Conservation (phyloP, 2,113 vertebrate genomes). For the Theristicus caerulescens region DNA sequence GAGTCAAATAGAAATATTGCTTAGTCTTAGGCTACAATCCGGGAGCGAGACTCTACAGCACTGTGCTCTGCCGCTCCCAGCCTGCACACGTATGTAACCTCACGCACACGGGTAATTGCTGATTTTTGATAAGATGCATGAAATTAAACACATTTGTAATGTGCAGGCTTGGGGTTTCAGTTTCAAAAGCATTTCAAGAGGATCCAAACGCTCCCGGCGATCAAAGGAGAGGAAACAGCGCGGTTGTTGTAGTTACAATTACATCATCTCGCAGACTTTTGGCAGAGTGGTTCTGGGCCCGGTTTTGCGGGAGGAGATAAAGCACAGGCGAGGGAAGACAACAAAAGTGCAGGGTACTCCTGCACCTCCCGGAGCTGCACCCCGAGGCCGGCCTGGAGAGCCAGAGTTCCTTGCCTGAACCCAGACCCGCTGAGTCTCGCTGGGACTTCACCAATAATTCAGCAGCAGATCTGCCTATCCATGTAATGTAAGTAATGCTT, state of each 20-base stretch:
- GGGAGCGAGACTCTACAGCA: accelerated
- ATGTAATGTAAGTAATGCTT: constrained; percentile 21
- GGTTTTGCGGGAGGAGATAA: neutral
- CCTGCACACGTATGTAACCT: neutral
- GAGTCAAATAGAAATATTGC: neutral
- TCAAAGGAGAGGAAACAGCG: neutral
- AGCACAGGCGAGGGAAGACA: accelerated
- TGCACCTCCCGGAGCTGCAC: neutral
- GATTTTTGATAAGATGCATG: neutral
- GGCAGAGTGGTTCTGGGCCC: neutral
- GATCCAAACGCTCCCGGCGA: neutral
- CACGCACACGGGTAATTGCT: neutral
- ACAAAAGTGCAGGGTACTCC: neutral
- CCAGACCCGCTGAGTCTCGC: neutral
- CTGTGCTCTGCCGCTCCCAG: neutral
- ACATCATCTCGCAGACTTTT: neutral
- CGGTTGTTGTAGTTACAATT: neutral
- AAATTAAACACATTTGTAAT: neutral
- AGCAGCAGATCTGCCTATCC: constrained; percentile 3
- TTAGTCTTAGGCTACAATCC: neutral
- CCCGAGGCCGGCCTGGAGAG: neutral
- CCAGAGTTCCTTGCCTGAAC: neutral
- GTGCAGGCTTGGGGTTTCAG: neutral
- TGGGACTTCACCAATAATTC: neutral
- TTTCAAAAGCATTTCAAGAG: neutral